These are phyloP conservation scores for Bombus turneri DNA, from an alignment of 1,140 invertebrate genomes.

Conservation along the genomic window DNA sequence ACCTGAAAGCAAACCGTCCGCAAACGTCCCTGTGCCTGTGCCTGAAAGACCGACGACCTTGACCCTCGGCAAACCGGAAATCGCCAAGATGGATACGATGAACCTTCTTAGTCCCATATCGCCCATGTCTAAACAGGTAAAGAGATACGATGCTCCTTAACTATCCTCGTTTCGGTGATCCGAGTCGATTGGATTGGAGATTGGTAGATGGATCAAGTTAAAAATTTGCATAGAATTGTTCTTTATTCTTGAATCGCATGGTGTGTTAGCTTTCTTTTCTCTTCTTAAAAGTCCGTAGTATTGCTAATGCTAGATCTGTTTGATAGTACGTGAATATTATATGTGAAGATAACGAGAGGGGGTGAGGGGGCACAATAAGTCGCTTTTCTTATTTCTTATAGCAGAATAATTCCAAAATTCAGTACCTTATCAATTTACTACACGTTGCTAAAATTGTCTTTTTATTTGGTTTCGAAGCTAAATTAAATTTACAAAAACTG, in stretches of 20 bases:
- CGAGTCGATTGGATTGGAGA: background rate
- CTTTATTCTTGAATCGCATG: background rate
- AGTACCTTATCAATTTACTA: no score
- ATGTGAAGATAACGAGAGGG: no score
- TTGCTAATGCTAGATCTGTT: no score
- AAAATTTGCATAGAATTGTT: background rate
- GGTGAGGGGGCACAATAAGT: no score
- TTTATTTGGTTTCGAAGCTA: no score
- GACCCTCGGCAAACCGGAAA: constrained; percentile 53
- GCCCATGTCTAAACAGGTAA: constrained; percentile 76
- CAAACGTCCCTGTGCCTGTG: constrained; percentile 21
- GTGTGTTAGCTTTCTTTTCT: background rate
- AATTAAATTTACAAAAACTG: no score
- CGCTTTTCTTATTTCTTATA: no score
- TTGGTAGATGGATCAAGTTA: background rate
- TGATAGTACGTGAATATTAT: background rate
- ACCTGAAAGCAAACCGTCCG: constrained; percentile 16
- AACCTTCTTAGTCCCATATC: constrained; percentile 73
- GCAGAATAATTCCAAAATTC: no score
- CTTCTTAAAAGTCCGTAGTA: background rate
- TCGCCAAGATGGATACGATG: constrained; percentile 39
- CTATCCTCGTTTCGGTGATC: no score
- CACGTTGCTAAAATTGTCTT: no score
- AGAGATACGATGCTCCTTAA: constrained; percentile 1
- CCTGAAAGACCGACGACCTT: constrained; percentile 62